These are phyloP conservation scores for Chelonia mydas DNA, from an alignment of 2,797 vertebrate genomes.

Conservation along the genomic window DNA sequence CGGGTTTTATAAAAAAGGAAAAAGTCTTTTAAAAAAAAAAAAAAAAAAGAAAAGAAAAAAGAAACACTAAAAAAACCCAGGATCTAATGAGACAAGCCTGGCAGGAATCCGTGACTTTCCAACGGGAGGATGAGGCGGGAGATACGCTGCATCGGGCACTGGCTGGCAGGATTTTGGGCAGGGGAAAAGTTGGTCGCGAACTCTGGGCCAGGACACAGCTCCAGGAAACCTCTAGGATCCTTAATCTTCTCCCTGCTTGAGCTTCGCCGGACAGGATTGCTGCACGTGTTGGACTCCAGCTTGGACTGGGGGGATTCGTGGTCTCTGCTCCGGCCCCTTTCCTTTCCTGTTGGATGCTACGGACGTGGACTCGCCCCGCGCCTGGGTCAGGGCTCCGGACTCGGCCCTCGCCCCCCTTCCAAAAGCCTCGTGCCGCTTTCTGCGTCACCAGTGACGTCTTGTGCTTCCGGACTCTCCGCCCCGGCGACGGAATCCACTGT, in stretches of 20 bases:
- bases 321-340: neutral
- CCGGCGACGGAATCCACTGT: neutral
- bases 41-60: neutral
- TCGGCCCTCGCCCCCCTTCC: neutral
- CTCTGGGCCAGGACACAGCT: neutral
- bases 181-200: neutral
- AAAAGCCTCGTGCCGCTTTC: slow-evolving; percentile 6
- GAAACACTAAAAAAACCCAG: neutral
- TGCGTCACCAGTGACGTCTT: slow-evolving; percentile 24
- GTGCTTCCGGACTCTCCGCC: neutral
- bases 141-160: neutral
- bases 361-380: neutral
- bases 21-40: slow-evolving; percentile 8
- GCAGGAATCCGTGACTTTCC: neutral
- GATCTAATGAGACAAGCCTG: neutral
- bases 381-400: neutral
- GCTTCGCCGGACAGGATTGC: neutral
- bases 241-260: neutral
- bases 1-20: slow-evolving; percentile 26
- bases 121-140: neutral
- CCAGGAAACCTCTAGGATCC: neutral
- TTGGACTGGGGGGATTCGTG: neutral
- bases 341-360: neutral
- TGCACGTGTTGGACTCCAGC: neutral
- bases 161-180: neutral